A percentile compares a stretch with the other conserved stretches of the same genome.
These are phyloP conservation scores for Smutsia temminckii DNA, from an alignment of 2,797 vertebrate genomes.

Conservation along the genomic window DNA sequence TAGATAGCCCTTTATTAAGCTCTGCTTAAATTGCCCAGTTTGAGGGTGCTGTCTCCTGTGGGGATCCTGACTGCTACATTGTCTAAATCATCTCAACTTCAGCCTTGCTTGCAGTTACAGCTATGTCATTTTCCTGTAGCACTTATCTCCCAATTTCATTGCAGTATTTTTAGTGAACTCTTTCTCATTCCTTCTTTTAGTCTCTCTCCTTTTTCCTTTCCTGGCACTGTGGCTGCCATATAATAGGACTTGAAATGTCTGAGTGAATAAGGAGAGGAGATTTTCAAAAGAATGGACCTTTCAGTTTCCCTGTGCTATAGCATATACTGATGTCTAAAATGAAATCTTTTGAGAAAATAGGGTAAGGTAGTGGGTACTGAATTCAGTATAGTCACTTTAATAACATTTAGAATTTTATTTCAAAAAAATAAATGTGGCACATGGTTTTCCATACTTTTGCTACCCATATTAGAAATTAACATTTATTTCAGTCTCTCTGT, in stretches of 20 bases:
- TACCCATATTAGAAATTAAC: background rate
- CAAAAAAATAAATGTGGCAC: background rate
- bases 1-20: slow-evolving; percentile 1
- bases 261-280: background rate
- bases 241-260: background rate
- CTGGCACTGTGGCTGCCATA: background rate
- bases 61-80: background rate
- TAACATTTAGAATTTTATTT: background rate
- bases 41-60: background rate
- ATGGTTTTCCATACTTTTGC: background rate
- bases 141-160: background rate
- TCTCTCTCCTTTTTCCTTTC: background rate
- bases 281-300: background rate
- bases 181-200: background rate
- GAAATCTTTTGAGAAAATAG: background rate
- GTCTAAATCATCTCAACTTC: background rate
- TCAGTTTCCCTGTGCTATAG: background rate
- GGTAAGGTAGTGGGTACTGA: background rate
- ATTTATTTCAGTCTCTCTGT: background rate
- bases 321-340: background rate
- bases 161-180: background rate
- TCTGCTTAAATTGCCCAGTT: background rate
- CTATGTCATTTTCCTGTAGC: background rate
- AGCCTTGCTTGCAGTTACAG: background rate
- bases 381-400: background rate